Percentiles rank a stretch among this genome's conserved stretches.
Conservation (phyloP, 1,140 invertebrate species). For the Drosophila bocqueti region DNA sequence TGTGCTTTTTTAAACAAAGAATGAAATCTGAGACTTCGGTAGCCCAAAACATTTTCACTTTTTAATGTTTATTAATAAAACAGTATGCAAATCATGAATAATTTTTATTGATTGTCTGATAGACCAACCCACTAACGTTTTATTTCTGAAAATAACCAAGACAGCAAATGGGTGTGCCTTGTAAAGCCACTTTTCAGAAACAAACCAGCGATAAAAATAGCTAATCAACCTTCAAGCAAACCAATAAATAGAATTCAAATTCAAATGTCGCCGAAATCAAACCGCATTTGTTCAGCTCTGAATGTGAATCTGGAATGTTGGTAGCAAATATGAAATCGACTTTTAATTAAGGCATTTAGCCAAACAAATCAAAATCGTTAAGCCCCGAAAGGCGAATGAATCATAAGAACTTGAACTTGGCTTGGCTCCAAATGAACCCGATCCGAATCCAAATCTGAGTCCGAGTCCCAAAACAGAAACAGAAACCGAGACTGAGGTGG, state of each 20-base stretch:
- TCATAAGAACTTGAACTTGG: conserved; percentile 63
- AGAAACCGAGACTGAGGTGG: conserved; percentile 10
- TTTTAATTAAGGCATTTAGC: conserved; percentile 82
- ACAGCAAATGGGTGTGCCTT: conserved; percentile 20
- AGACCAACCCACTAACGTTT: background rate
- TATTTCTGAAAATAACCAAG: conserved; percentile 6
- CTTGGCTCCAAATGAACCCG: conserved; percentile 25
- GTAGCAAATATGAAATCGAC: conserved; percentile 75
- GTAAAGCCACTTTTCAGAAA: background rate
- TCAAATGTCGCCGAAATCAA: conserved; percentile 34
- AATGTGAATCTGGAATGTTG: conserved; percentile 56
- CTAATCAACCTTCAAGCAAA: conserved; percentile 15
- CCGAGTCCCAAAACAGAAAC: conserved; percentile 22
- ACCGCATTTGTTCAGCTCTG: conserved; percentile 26
- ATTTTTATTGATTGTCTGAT: background rate
- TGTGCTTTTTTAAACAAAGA: background rate
- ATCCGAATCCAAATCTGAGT: conserved; percentile 4
- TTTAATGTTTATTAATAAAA: background rate
- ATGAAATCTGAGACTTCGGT: background rate
- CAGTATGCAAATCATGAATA: background rate
- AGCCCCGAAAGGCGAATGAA: conserved; percentile 56
- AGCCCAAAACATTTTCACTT: conserved; percentile 10
- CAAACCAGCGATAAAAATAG: conserved; percentile 7
- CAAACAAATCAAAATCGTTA: conserved; percentile 61
- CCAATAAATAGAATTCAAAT: conserved; percentile 41